Evolutionary conservation across 2,797 vertebrate species (phyloP), one percentile per base, ranked within the genome.

Genomic region (Siniperca scherzeri): DNA sequence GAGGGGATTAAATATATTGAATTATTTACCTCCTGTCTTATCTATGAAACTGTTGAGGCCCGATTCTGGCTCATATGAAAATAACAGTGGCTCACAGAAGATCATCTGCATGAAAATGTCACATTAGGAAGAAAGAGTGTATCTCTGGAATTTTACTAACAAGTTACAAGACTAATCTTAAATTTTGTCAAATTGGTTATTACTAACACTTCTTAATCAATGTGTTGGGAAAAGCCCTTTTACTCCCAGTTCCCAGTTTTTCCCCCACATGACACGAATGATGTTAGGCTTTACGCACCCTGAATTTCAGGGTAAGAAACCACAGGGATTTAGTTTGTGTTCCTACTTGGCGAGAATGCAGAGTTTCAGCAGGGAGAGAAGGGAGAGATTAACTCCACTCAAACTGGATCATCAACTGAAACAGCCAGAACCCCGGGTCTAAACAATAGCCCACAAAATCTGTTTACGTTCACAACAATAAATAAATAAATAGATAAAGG

Each of bases 391-490:
- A 83, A 79, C 80, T 89, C 68, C n/a, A 60, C 78, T 86, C 73
- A 81, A 87, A 88, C 64, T 80, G 78, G 81, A 83, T 87, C 73
- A 81, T 74, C 12, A 38, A 86, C 57, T 72, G 72, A 82, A 87
- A 79, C 69, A 75, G 60, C 67, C 80, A 83, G 83, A 86, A 85
- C 72, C 77, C 74, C 22, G 6, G 64, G 64, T 86, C 81, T 74
- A 78, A 88, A 86, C 88, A 90, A 88, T 70, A 77, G 77, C 77
- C 68, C 74, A 33, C 52, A 61, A 85, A 87, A 88, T 83, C 75
- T 75, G 68, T 91, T 90, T 81, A 84, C 2, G 46, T 76, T 82
- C 74, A 56, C 57, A 72, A 83, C 70, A 77, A 86, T 82, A 72
- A 77, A 82, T 72, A 81, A 81, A 81, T 78, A 70, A 82, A 56